phyloP scores from a whole-genome alignment of 2,888 invertebrate species.

The Eupeodes latifasciatus region DNA sequence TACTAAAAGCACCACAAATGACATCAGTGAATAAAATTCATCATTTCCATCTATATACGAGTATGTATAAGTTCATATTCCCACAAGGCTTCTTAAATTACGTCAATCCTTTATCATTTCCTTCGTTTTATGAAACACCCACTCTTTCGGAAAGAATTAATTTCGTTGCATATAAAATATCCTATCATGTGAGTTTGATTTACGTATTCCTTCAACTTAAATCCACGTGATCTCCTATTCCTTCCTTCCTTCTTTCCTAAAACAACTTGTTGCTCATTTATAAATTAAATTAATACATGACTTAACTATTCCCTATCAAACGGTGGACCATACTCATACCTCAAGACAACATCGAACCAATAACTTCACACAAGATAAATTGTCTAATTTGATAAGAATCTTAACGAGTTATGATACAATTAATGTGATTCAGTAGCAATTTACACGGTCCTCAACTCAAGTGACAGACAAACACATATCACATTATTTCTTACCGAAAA shows the following conservation, averaged over 20 bases:
- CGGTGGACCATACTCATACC: not conserved
- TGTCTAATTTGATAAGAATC: conserved; percentile 23
- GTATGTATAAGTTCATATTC: too few relatives aligned
- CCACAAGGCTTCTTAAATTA: too few relatives aligned
- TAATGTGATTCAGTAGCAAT: conserved; percentile 68
- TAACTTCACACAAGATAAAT: not conserved
- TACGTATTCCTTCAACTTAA: not conserved
- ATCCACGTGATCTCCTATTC: not conserved
- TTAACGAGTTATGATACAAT: conserved; percentile 60
- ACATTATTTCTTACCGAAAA: too few relatives aligned
- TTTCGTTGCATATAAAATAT: not conserved
- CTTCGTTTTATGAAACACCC: too few relatives aligned
- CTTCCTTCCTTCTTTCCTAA: not conserved
- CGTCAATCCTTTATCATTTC: too few relatives aligned
- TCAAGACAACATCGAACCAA: not conserved
- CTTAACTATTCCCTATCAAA: not conserved
- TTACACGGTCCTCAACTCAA: conserved; percentile 50
- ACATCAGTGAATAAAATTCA: too few relatives aligned
- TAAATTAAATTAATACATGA: conserved; percentile 16
- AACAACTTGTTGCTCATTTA: not conserved
- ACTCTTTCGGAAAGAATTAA: not conserved
- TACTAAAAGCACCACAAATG: too few relatives aligned
- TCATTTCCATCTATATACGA: too few relatives aligned
- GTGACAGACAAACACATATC: conserved; percentile 50
- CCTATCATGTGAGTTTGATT: not conserved